Conservation (phyloP, 2,888 invertebrate species). For the Nudaria mundana region DNA sequence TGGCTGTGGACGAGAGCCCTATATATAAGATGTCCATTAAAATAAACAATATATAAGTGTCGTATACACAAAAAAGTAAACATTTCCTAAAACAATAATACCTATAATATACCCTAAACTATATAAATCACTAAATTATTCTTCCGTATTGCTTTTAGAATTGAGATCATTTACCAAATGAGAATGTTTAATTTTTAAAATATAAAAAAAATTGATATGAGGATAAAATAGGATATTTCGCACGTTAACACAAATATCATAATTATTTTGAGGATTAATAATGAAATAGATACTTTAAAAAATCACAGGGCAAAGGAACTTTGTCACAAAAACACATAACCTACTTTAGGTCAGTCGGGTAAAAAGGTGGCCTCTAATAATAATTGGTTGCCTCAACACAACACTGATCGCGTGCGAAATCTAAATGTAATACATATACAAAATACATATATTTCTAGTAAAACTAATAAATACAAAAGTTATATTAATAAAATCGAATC, state of each 20-base stretch:
- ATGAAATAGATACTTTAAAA: conserved; percentile 1
- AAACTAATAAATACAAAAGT: conserved; percentile 15
- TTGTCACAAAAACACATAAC: conserved; percentile 1
- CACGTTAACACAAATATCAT: conserved; percentile 2
- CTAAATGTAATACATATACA: neutral
- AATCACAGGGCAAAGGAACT: conserved; percentile 14
- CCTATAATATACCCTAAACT: too few species aligned
- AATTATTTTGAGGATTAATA: conserved; percentile 10
- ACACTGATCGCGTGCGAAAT: conserved; percentile 3
- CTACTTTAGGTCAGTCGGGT: too few species aligned
- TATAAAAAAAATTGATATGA: neutral
- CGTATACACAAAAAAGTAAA: neutral
- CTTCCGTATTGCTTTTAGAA: conserved; percentile 15
- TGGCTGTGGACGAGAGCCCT: too few species aligned
- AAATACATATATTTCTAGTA: neutral
- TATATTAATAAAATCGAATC: conserved; percentile 33
- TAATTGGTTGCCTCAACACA: neutral
- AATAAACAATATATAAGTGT: neutral
- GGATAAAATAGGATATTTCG: neutral
- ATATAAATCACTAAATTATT: conserved; percentile 3
- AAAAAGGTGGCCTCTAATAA: conserved; percentile 2
- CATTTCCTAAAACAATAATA: too few species aligned
- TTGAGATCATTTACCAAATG: conserved; percentile 42
- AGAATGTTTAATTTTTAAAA: conserved; percentile 5
- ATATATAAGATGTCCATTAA: neutral